Evolutionary conservation across 2,113 vertebrate genomes (phyloP), one percentile per base, ranked within the genome.

Genomic region (Pelmatolapia mariae): DNA sequence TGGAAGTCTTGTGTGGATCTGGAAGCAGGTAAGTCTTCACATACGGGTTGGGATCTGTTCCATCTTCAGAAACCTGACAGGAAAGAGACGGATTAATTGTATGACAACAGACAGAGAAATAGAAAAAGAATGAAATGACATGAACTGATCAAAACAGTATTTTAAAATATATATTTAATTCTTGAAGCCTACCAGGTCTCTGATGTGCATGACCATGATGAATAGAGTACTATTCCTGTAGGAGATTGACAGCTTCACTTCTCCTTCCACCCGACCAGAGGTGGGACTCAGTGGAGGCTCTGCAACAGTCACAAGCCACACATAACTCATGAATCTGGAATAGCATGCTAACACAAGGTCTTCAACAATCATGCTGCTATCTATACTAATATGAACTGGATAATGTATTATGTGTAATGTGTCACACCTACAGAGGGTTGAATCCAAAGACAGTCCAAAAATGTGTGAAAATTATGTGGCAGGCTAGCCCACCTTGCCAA

Each of bases 171-270:
- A 33, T 36, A 11, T 79, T 29, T 33, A 29, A 79, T 15, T 40
- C 11, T 19, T 3, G 10, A 19, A 7, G 24, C 82, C 19, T 90
- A 95, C 94, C 95, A 99, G 96, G 87, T 99, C 98, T 96, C 97
- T 97, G 93, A 99, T 99, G 96, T 99, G 99, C 98, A 99, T 99
- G 91, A 99, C 98, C 98, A 99, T 99, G 96, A 99, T 98, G 96
- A 99, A 99, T 1, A 99, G 98, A 22, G 97, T 99, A 87, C 97
- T 97, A 89, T 99, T 99, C 95, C 99, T 96, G 86, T 99, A 99
- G 29, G 98, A 99, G 91, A 99, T 95, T 1, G 98, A 99, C 5
- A 99, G 93, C 90, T 99, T 99, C 91, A 99, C 98, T 93, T 99
- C 98, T 92, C 98, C 98, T 93, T 98, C 98, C 81, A 99, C 97